Evolutionary conservation across 2,113 vertebrate species (phyloP).

Genomic region (Astatotilapia flaviijosephi): DNA sequence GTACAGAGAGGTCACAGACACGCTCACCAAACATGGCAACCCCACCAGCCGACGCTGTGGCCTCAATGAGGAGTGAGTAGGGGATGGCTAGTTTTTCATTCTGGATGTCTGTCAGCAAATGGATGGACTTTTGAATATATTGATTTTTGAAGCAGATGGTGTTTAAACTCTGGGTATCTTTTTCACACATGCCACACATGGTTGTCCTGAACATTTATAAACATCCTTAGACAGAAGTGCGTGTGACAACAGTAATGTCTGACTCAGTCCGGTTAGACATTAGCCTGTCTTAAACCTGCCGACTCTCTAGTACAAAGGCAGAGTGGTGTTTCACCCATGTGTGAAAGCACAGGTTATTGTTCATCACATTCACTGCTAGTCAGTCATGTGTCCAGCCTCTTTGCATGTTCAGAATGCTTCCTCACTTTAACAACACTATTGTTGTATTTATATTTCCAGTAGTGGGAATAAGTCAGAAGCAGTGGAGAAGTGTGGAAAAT

Average conservation of each 20-base stretch:
- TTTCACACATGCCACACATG: neutral
- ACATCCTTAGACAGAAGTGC: neutral
- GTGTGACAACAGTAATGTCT: neutral
- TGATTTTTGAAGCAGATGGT: neutral
- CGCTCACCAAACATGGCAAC: conserved; percentile 89
- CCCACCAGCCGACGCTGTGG: conserved; percentile 94
- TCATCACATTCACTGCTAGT: neutral
- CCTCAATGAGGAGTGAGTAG: conserved; percentile 92
- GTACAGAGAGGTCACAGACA: conserved; percentile 85
- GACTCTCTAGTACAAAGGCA: neutral
- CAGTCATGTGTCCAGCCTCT: neutral
- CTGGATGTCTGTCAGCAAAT: neutral
- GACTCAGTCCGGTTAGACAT: neutral
- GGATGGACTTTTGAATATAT: neutral
- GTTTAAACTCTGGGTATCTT: neutral
- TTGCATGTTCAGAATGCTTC: neutral
- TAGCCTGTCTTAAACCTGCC: neutral
- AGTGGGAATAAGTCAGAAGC: neutral
- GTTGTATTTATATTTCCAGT: neutral
- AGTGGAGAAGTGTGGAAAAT: neutral
- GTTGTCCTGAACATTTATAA: neutral
- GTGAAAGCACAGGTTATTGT: neutral
- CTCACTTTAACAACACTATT: neutral
- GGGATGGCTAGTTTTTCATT: neutral
- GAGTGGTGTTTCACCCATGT: neutral